phyloP scores from a whole-genome alignment of 2,888 invertebrate genomes.

The Andrena chrysosceles region DNA sequence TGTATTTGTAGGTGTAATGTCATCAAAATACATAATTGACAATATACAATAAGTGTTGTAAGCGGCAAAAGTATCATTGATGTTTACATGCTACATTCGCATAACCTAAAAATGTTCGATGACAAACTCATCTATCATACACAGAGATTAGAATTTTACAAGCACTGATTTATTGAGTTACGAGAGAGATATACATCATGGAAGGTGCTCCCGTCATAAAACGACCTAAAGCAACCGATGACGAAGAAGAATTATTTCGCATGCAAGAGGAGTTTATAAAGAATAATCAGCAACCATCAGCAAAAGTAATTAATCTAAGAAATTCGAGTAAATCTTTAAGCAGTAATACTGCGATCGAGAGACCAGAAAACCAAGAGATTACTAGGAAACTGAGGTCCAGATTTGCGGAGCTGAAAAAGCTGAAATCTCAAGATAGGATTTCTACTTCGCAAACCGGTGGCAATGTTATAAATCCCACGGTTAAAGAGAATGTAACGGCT shows the following conservation, averaged over 20 bases:
- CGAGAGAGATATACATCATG: slow-evolving; percentile 83
- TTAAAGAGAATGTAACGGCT: slow-evolving; percentile 27
- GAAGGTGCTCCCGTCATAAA: slow-evolving; percentile 79
- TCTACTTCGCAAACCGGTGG: slow-evolving; percentile 73
- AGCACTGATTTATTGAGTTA: neutral
- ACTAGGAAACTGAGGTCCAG: slow-evolving; percentile 70
- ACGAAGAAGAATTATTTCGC: slow-evolving; percentile 90
- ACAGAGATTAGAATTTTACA: neutral
- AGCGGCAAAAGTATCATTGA: neutral
- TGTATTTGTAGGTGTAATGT: neutral
- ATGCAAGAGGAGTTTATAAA: slow-evolving; percentile 91
- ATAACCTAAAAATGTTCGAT: slow-evolving; percentile 15
- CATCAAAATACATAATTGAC: neutral
- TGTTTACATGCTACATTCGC: neutral
- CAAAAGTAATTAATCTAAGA: slow-evolving; percentile 85
- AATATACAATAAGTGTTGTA: neutral
- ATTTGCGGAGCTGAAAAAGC: slow-evolving; percentile 73
- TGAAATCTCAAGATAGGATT: slow-evolving; percentile 56
- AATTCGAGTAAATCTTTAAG: neutral
- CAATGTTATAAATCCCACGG: slow-evolving; percentile 66
- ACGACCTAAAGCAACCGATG: slow-evolving; percentile 90
- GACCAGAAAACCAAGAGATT: neutral
- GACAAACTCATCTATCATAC: neutral
- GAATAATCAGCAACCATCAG: slow-evolving; percentile 87
- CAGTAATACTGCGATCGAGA: slow-evolving; percentile 7